Percentiles rank a stretch among this genome's conserved stretches.
These are phyloP conservation scores for Oenanthe melanoleuca DNA, from an alignment of 2,113 vertebrate species.

Conservation along the genomic window DNA sequence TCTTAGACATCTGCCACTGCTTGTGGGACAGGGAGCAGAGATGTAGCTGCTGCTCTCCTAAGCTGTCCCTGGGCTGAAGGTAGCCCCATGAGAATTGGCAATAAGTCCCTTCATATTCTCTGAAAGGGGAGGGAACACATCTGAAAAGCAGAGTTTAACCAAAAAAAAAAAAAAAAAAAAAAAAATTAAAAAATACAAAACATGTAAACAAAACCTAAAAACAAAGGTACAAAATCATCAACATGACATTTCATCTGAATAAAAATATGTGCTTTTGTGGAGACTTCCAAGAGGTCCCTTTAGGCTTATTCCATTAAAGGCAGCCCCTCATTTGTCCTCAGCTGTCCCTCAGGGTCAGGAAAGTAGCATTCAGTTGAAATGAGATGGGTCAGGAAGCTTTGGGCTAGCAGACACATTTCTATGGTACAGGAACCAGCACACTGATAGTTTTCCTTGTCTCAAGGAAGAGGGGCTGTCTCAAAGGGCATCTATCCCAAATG, in stretches of 20 bases:
- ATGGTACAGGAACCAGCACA: background rate
- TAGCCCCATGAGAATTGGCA: background rate
- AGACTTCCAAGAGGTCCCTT: background rate
- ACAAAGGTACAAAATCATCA: background rate
- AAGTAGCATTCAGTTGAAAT: background rate
- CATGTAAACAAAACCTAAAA: background rate
- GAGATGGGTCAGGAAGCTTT: background rate
- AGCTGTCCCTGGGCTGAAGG: background rate
- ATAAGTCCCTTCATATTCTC: background rate
- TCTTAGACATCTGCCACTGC: background rate
- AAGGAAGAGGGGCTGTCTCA: background rate
- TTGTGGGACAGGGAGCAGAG: background rate
- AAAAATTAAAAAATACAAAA: background rate
- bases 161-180: background rate
- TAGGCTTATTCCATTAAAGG: background rate
- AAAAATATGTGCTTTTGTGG: background rate
- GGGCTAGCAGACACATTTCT: background rate
- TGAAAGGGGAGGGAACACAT: background rate
- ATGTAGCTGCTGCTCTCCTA: background rate
- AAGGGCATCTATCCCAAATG: background rate
- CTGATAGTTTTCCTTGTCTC: background rate
- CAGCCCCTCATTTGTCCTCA: rapidly evolving
- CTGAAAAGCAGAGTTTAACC: background rate
- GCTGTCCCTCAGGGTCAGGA: background rate
- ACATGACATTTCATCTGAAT: background rate